A percentile compares a stretch with the other conserved stretches of the same genome.
phyloP scores from a whole-genome alignment of 2,888 invertebrate genomes.

The Schizotus pectinicornis region DNA sequence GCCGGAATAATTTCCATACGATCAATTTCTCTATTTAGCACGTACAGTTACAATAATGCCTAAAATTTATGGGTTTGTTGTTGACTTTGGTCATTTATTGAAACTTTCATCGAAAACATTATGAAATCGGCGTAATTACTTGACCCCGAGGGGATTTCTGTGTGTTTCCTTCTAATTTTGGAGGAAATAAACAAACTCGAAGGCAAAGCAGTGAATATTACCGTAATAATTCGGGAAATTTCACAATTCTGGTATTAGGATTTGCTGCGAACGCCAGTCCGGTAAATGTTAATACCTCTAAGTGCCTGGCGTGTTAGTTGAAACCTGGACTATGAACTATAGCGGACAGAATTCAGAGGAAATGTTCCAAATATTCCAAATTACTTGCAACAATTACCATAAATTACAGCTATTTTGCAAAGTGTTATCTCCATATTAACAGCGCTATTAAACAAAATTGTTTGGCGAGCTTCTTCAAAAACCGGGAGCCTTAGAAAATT shows the following conservation, averaged over 20 bases:
- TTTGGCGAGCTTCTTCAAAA: not conserved
- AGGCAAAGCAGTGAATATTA: not conserved
- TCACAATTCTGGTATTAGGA: not conserved
- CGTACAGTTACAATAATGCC: too few species aligned
- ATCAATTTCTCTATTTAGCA: too few species aligned
- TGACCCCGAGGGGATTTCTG: too few species aligned
- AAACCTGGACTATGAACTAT: conserved; percentile 19
- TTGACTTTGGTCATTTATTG: too few species aligned
- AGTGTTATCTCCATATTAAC: conserved; percentile 8
- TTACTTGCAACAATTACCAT: conserved; percentile 22
- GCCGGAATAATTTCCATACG: too few species aligned
- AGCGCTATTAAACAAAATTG: not conserved
- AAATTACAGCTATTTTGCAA: conserved; percentile 13
- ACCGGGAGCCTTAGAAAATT: too few species aligned
- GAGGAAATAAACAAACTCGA: too few species aligned
- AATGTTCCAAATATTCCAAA: conserved; percentile 27
- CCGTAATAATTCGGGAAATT: conserved; percentile 1
- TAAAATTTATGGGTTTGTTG: too few species aligned
- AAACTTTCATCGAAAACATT: too few species aligned
- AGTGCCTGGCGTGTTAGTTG: conserved; percentile 20
- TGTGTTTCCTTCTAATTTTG: too few species aligned
- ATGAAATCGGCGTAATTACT: too few species aligned
- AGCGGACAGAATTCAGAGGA: conserved; percentile 14
- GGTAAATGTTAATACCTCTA: conserved; percentile 12
- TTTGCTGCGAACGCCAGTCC: not conserved